Evolutionary conservation across 2,888 invertebrate species (phyloP).

Genomic region (Cryptophagus acutangulus): DNA sequence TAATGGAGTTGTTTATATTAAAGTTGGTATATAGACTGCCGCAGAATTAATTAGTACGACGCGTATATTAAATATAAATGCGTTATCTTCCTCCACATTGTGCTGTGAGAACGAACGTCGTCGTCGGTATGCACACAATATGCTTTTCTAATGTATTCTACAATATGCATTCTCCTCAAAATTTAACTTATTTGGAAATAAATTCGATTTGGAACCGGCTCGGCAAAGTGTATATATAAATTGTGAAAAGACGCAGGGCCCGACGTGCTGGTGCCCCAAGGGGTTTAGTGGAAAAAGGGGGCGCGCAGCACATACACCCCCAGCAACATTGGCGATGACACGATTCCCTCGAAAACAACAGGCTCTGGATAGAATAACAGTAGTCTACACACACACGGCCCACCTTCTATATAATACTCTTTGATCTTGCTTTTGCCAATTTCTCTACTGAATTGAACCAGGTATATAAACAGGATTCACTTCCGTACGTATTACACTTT

Average conservation of each 20-base stretch:
- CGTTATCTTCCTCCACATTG: too few species aligned
- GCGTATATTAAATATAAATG: too few species aligned
- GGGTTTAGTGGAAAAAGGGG: too few species aligned
- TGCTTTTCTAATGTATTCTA: too few species aligned
- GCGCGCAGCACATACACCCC: too few species aligned
- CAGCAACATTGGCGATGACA: constrained; percentile 21
- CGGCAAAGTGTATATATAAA: constrained; percentile 9
- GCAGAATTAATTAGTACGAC: too few species aligned
- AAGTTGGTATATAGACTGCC: too few species aligned
- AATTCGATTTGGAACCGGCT: constrained; percentile 20
- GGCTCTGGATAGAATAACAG: neutral
- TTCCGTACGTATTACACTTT: constrained; percentile 18
- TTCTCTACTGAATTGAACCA: constrained; percentile 27
- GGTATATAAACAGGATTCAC: constrained; percentile 22
- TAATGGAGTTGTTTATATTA: too few species aligned
- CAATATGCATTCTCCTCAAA: too few species aligned
- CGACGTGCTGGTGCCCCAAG: constrained; percentile 18
- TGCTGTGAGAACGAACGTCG: too few species aligned
- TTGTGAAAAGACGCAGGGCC: constrained; percentile 19
- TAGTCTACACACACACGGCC: constrained; percentile 19
- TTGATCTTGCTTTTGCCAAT: constrained; percentile 31
- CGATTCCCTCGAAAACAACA: constrained; percentile 22
- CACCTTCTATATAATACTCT: constrained; percentile 20
- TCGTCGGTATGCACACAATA: too few species aligned
- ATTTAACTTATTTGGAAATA: constrained; percentile 19